Evolutionary conservation across 2,113 vertebrate genomes (phyloP).

Genomic region (Corythoichthys intestinalis): DNA sequence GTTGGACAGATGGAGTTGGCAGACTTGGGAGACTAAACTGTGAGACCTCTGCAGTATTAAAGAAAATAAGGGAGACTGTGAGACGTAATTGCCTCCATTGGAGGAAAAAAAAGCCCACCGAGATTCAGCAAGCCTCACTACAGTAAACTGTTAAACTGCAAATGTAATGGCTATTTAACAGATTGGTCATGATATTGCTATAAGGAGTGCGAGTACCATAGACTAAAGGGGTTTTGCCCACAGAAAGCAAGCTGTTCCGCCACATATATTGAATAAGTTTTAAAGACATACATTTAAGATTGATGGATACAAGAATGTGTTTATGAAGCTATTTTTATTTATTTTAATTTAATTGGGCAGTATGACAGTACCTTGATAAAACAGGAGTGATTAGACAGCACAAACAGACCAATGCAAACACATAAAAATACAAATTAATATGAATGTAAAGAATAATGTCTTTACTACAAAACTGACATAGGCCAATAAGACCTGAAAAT

Average conservation of each 20-base stretch:
- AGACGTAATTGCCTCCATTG: constrained; percentile 43
- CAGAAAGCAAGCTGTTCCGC: background rate
- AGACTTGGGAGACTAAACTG: constrained; percentile 17
- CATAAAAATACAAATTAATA: too few relatives aligned
- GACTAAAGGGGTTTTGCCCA: background rate
- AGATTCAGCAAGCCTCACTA: constrained; percentile 37
- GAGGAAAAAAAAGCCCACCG: constrained; percentile 35
- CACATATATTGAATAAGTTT: constrained; percentile 5
- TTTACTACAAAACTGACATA: background rate
- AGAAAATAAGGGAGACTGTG: constrained; percentile 32
- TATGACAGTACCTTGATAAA: too few relatives aligned
- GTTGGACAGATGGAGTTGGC: constrained; percentile 12
- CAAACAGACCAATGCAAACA: too few relatives aligned
- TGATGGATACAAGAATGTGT: background rate
- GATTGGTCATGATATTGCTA: constrained; percentile 21
- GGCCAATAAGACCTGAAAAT: constrained; percentile 1
- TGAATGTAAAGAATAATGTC: background rate
- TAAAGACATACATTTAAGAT: background rate
- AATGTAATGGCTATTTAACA: constrained; percentile 21
- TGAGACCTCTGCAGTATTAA: constrained; percentile 29
- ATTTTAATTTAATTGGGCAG: too few relatives aligned
- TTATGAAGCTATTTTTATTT: background rate
- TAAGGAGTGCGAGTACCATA: background rate
- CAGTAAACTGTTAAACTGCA: constrained; percentile 24
- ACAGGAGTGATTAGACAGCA: too few relatives aligned